These are phyloP conservation scores for Stegodyphus mimosarum DNA, from an alignment of 1,140 invertebrate genomes.

Conservation along the genomic window DNA sequence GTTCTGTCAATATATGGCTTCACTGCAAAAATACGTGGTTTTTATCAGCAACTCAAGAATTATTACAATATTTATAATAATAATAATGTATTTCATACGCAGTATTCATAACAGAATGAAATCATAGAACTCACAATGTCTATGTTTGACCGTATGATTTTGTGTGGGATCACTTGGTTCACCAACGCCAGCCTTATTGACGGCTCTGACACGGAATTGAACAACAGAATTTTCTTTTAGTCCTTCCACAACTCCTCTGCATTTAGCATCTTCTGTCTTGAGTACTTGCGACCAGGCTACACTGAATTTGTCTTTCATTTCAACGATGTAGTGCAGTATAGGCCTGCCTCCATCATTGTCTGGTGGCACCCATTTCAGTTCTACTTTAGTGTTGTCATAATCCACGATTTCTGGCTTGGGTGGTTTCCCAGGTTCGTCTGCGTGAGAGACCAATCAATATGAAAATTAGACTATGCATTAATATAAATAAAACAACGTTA, in stretches of 20 bases:
- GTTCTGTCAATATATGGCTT: slow-evolving; percentile 92
- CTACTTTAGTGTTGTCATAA: slow-evolving; percentile 86
- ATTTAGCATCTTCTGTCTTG: slow-evolving; percentile 81
- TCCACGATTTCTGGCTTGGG: slow-evolving; percentile 88
- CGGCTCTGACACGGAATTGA: slow-evolving; percentile 90
- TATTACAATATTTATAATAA: too few relatives aligned
- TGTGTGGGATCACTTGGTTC: slow-evolving; percentile 91
- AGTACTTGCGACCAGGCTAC: slow-evolving; percentile 88
- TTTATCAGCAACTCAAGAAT: too few relatives aligned
- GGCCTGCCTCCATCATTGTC: slow-evolving; percentile 92
- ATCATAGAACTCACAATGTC: slow-evolving; percentile 79
- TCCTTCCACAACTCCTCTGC: slow-evolving; percentile 84
- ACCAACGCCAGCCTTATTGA: slow-evolving; percentile 89
- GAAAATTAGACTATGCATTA: too few relatives aligned
- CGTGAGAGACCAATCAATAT: neutral
- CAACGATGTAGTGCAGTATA: slow-evolving; percentile 90
- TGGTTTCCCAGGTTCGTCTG: slow-evolving; percentile 92
- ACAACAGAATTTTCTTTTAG: slow-evolving; percentile 94
- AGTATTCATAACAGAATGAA: neutral
- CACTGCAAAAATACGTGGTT: slow-evolving; percentile 72
- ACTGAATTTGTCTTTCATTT: slow-evolving; percentile 92
- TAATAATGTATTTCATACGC: too few relatives aligned
- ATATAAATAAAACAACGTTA: neutral
- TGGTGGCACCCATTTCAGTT: slow-evolving; percentile 93
- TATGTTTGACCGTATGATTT: slow-evolving; percentile 93